These are phyloP conservation scores for Girardia tigrina DNA, from an alignment of 2,888 invertebrate species.

Conservation along the genomic window DNA sequence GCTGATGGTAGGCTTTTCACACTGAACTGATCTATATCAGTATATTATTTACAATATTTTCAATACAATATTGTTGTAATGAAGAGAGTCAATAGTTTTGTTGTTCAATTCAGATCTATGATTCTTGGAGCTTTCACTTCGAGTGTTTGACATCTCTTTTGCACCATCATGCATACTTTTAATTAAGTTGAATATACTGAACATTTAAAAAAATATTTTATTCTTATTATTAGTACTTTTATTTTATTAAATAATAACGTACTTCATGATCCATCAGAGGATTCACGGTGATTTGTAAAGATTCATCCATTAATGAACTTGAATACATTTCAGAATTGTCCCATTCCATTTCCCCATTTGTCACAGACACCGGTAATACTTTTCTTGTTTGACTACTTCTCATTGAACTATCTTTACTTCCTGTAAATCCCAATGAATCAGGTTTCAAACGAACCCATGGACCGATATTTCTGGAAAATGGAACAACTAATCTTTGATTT, in stretches of 20 bases:
- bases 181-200: no score
- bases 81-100: no score
- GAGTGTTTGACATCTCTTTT: no score
- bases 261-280: background rate
- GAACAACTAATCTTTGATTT: background rate
- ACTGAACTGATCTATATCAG: no score
- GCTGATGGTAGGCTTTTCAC: no score
- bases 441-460: background rate
- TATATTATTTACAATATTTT: no score
- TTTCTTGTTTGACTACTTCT: constrained; percentile 20
- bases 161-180: no score
- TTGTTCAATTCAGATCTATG: no score
- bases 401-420: background rate
- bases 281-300: background rate
- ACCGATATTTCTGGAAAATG: background rate
- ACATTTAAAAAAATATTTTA: no score
- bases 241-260: background rate
- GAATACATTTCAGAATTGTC: constrained; percentile 19
- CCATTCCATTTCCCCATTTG: background rate
- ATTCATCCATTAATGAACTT: constrained; percentile 14
- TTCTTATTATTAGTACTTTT: background rate
- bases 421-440: background rate
- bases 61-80: no score
- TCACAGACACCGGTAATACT: background rate
- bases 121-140: no score